These are phyloP conservation scores for Ptychodera flava DNA, from an alignment of 35 echinoderm and acorn worm species.

Conservation along the genomic window DNA sequence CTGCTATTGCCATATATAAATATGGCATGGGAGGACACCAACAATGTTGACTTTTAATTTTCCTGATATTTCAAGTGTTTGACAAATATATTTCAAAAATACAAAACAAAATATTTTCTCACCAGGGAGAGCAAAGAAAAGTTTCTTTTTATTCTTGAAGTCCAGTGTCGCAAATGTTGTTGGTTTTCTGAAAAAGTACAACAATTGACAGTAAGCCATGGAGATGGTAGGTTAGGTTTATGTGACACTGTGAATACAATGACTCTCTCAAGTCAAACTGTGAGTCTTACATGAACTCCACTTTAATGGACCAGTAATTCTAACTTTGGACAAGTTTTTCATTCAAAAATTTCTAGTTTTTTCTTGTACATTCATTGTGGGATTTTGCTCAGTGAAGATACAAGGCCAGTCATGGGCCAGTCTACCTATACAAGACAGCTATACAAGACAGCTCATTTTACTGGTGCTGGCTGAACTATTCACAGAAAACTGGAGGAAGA, in stretches of 20 bases:
- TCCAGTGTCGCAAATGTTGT: constrained; percentile 85
- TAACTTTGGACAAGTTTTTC: not conserved
- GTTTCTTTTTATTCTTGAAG: constrained; percentile 43
- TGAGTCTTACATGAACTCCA: not conserved
- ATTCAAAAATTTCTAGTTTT: not conserved
- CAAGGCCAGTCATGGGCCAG: too few species aligned
- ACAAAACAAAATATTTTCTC: too few species aligned
- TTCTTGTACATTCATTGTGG: not conserved
- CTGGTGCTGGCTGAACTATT: too few species aligned
- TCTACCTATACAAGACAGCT: too few species aligned
- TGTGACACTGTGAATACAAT: not conserved
- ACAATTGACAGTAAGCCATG: not conserved
- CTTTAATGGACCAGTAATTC: not conserved
- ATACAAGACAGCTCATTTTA: too few species aligned
- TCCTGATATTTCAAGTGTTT: too few species aligned
- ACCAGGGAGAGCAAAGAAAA: constrained; percentile 92
- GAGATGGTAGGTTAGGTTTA: not conserved
- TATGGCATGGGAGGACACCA: too few species aligned
- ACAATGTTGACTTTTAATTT: too few species aligned
- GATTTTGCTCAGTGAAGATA: too few species aligned
- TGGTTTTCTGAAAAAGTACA: constrained; percentile 70
- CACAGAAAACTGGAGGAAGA: too few species aligned
- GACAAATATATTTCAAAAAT: too few species aligned
- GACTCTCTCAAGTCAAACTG: not conserved
- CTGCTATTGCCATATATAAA: too few species aligned